A percentile compares a stretch with the other conserved stretches of the same genome.
These are phyloP conservation scores for Orchestes rusci DNA, from an alignment of 2,888 invertebrate species.

Conservation along the genomic window DNA sequence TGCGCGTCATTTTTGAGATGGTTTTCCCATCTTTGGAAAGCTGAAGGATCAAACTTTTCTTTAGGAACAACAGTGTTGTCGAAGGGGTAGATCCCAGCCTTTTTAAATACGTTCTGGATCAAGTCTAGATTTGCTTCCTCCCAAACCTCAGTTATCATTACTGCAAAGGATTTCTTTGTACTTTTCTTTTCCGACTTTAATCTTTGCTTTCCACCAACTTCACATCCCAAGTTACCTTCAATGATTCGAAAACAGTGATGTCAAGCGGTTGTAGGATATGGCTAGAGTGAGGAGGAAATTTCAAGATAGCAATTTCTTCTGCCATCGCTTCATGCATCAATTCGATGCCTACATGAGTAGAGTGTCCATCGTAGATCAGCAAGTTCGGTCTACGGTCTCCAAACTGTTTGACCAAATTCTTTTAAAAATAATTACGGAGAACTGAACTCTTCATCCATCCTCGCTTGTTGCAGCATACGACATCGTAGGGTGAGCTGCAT, in stretches of 20 bases:
- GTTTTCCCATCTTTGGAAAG: not conserved
- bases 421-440: conserved; percentile 28
- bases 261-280: conserved; percentile 32
- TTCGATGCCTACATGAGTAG: conserved; percentile 27
- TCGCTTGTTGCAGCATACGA: conserved; percentile 34
- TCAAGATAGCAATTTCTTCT: conserved; percentile 8
- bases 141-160: conserved; percentile 20
- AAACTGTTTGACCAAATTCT: conserved; percentile 25
- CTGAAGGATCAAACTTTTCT: conserved; percentile 1
- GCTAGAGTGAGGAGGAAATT: conserved; percentile 33
- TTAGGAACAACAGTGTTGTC: not conserved
- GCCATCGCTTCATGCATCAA: conserved; percentile 24
- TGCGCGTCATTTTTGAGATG: too few relatives aligned
- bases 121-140: conserved; percentile 14
- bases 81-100: conserved; percentile 22
- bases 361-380: conserved; percentile 35
- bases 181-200: conserved; percentile 4
- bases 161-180: conserved; percentile 10
- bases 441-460: conserved; percentile 34
- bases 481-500: conserved; percentile 28
- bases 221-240: conserved; percentile 15
- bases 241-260: conserved; percentile 29
- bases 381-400: conserved; percentile 27
- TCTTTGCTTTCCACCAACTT: conserved; percentile 12
- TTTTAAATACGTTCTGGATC: conserved; percentile 23